These are phyloP conservation scores for Tuberolachnus salignus DNA, from an alignment of 2,888 invertebrate genomes.

Conservation along the genomic window DNA sequence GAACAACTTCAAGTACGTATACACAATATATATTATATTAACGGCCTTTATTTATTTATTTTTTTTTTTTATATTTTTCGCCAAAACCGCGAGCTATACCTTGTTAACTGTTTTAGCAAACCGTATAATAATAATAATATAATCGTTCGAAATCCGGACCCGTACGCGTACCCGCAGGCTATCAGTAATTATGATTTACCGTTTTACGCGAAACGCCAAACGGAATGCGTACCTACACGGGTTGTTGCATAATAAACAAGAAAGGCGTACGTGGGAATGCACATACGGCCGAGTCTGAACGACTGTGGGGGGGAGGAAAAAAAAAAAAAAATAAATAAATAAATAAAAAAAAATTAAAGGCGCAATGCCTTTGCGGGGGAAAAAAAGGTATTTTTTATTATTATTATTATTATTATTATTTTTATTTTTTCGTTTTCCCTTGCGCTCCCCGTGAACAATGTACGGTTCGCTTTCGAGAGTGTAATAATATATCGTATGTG, in stretches of 20 bases:
- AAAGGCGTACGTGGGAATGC: neutral
- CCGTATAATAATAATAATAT: too few relatives aligned
- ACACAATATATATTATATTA: too few relatives aligned
- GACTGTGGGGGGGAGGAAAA: too few relatives aligned
- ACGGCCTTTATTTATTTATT: neutral
- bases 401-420: too few relatives aligned
- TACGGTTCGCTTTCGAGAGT: slow-evolving; percentile 9
- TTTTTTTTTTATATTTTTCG: too few relatives aligned
- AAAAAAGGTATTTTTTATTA: slow-evolving; percentile 36
- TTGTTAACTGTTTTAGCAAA: too few relatives aligned
- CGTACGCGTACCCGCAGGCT: neutral
- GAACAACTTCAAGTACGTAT: neutral
- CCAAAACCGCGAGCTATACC: too few relatives aligned
- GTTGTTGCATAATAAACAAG: slow-evolving; percentile 40
- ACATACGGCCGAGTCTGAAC: neutral
- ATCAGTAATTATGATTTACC: slow-evolving; percentile 50
- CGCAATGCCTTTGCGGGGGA: slow-evolving; percentile 5
- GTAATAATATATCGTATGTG: neutral
- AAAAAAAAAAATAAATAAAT: too few relatives aligned
- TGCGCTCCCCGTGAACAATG: too few relatives aligned
- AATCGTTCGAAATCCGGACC: neutral
- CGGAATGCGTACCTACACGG: neutral
- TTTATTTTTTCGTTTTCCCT: too few relatives aligned
- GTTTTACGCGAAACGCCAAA: slow-evolving; percentile 3
- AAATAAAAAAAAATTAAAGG: slow-evolving; percentile 47